phyloP scores from a whole-genome alignment of 2,797 vertebrate genomes.

The Esox lucius region DNA sequence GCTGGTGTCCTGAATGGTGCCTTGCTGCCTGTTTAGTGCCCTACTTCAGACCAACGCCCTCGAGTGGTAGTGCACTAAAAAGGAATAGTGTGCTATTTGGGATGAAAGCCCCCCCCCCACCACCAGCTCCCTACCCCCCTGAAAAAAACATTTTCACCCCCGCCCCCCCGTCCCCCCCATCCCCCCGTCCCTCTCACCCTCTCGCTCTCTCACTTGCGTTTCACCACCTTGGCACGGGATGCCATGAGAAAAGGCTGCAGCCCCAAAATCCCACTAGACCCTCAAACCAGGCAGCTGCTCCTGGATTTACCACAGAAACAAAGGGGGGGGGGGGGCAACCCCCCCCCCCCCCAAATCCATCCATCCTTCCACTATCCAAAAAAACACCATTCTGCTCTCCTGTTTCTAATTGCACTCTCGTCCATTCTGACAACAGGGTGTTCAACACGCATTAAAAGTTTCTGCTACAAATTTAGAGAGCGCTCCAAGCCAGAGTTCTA shows the following conservation, averaged over 20 bases:
- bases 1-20: slow-evolving; percentile 10
- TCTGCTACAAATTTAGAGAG: slow-evolving; percentile 54
- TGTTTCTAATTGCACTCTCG: slow-evolving; percentile 69
- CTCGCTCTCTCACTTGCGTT: slow-evolving; percentile 64
- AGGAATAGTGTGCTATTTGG: neutral
- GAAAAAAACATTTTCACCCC: neutral
- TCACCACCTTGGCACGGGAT: slow-evolving; percentile 80
- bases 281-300: slow-evolving; percentile 90
- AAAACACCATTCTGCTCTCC: slow-evolving; percentile 61
- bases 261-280: slow-evolving; percentile 87
- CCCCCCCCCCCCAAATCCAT: neutral
- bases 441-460: slow-evolving; percentile 68
- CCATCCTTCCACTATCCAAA: slow-evolving; percentile 63
- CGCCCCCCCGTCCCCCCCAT: slow-evolving; percentile 20
- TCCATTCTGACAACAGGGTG: slow-evolving; percentile 45
- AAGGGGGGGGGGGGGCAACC: slow-evolving; percentile 67
- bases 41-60: neutral
- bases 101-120: neutral
- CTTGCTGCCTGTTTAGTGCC: slow-evolving; percentile 14
- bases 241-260: slow-evolving; percentile 76
- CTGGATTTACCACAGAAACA: slow-evolving; percentile 82
- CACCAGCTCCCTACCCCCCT: slow-evolving; percentile 43
- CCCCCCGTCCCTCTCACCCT: slow-evolving; percentile 23
- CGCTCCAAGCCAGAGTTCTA: slow-evolving; percentile 33
- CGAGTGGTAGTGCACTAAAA: neutral